These are phyloP conservation scores for Artemia sinica DNA, from an alignment of 2,888 invertebrate genomes.

Conservation along the genomic window DNA sequence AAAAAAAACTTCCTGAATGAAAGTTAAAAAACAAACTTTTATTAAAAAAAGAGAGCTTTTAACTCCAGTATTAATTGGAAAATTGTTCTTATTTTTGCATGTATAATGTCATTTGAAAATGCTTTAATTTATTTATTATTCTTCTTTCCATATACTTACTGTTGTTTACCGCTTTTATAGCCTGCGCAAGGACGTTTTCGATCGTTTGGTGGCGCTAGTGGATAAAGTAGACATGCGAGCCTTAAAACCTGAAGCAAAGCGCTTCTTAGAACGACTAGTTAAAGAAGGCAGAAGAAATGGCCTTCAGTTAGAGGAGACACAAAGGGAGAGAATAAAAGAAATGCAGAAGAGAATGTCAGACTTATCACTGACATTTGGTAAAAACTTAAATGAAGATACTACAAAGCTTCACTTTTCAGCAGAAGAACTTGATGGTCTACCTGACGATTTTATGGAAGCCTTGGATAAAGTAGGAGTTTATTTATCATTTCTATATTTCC, in stretches of 20 bases:
- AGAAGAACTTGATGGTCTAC: conserved; percentile 32
- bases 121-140: too few relatives aligned
- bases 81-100: too few relatives aligned
- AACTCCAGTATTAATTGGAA: too few relatives aligned
- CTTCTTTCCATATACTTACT: neutral
- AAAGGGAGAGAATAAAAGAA: conserved; percentile 32
- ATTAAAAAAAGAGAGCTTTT: too few relatives aligned
- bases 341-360: conserved; percentile 35
- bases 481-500: neutral
- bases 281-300: conserved; percentile 35
- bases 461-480: conserved; percentile 27
- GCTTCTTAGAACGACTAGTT: conserved; percentile 33
- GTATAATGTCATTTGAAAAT: too few relatives aligned
- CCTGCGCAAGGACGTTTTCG: conserved; percentile 36
- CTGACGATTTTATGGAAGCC: conserved; percentile 28
- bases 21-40: too few relatives aligned
- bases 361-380: conserved; percentile 33
- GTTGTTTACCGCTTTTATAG: conserved; percentile 22
- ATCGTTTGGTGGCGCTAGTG: conserved; percentile 31
- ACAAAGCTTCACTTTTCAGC: conserved; percentile 33
- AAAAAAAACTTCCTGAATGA: too few relatives aligned
- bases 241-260: conserved; percentile 30
- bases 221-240: conserved; percentile 28
- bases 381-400: conserved; percentile 35
- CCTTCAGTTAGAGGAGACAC: conserved; percentile 32